These are phyloP conservation scores for Gonioctena quinquepunctata DNA, from an alignment of 1,140 invertebrate species.

Conservation along the genomic window DNA sequence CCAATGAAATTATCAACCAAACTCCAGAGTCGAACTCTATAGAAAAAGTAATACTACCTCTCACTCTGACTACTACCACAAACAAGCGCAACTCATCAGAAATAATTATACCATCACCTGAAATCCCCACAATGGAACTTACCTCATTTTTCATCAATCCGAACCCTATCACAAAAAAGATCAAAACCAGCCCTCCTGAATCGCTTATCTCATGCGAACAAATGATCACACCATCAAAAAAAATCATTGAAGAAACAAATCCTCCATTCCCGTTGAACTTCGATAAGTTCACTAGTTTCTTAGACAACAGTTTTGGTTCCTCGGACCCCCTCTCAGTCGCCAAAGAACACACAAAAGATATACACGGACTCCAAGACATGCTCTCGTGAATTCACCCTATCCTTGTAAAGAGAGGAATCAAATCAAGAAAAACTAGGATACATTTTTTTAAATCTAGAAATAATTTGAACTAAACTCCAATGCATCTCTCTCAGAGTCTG, in stretches of 20 bases:
- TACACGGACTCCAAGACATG: neutral
- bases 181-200: neutral
- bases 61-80: neutral
- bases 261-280: neutral
- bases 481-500: neutral
- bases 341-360: neutral
- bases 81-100: neutral
- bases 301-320: neutral
- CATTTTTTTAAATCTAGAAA: neutral
- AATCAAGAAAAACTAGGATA: neutral
- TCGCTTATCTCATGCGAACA: neutral
- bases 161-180: neutral
- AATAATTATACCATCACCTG: neutral
- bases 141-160: neutral
- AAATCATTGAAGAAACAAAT: neutral
- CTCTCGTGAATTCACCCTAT: neutral
- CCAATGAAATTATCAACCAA: neutral
- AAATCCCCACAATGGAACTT: neutral
- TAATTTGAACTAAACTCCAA: neutral
- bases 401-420: neutral
- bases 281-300: no score
- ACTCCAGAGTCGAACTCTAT: neutral
- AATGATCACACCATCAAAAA: neutral
- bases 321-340: neutral
- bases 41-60: neutral